Base-by-base conservation (phyloP, 1,140 invertebrate genomes). In the Drosophila mauritiana region DNA sequence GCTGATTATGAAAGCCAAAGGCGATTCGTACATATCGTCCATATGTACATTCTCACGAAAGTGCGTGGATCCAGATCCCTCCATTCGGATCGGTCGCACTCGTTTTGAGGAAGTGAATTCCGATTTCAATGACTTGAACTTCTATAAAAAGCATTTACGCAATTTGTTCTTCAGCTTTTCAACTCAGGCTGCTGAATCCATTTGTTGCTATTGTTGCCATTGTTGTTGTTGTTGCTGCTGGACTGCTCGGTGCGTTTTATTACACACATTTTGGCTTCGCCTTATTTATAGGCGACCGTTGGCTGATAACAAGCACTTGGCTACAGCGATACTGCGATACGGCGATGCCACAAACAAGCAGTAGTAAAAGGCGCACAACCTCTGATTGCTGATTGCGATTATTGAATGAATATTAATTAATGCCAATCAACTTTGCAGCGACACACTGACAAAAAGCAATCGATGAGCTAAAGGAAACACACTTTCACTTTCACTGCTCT, bases 131-230 rank as follows among this genome's bases (percentile, higher is more conserved):
- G 82, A 88, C 69, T 85, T 88, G 78, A 82, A 82, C 78, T 85
- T 85, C 82, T 88, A 86, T 82, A 82, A 86, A 86, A 88, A 88
- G 70, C 64, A 78, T 82, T 86, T 88, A 86, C 83, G 83, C 83
- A 86, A 88, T 82, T 82, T 86, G 40, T 58, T 55, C 54, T 70
- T 58, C 64, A 72, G 43, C 73, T 83, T 61, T 59, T 64, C 27
- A 36, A 51, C 39, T 43, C 20, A 22, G 20, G 20, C 20, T 22
- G 20, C 20, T 22, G 20, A 22, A 22, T 22, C 20, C 2, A 22
- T 2, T 22, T 22, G 20, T 22, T 22, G 20, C 20, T 22, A 22
- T 2, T 22, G 20, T 20, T 20, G 20, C 0, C 2, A 20, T 20
- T 20, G 20, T 22, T 22, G 20, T 0, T 76, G 17, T 27, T 49